Conservation (phyloP, 1,140 invertebrate species). For the Trichonephila clavipes region DNA sequence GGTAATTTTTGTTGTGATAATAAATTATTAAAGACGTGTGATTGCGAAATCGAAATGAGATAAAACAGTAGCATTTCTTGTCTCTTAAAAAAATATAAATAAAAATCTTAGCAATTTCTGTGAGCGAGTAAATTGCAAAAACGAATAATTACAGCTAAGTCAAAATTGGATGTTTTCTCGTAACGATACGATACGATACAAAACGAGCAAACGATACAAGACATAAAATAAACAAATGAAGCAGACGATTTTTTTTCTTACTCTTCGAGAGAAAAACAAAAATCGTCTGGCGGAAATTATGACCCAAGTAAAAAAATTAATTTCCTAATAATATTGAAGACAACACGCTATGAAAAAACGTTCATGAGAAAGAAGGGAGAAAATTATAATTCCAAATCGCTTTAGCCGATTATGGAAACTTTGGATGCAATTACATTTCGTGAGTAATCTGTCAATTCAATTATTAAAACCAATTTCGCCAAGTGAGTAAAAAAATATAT, state of each 20-base stretch:
- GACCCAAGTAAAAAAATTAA: slow-evolving; percentile 34
- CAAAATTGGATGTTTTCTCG: slow-evolving; percentile 15
- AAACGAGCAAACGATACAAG: slow-evolving; percentile 2
- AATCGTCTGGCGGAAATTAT: slow-evolving; percentile 49
- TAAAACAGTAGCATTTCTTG: not conserved
- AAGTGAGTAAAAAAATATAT: slow-evolving; percentile 2
- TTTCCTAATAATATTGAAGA: slow-evolving; percentile 52
- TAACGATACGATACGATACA: not conserved
- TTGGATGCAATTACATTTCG: slow-evolving; percentile 6
- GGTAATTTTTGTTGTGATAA: no score
- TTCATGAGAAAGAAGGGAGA: not conserved
- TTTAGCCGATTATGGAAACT: slow-evolving; percentile 43
- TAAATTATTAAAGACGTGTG: no score
- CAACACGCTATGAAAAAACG: not conserved
- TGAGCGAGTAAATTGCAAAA: not conserved
- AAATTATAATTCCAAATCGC: slow-evolving; percentile 49
- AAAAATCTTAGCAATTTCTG: not conserved
- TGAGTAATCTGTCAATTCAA: slow-evolving; percentile 27
- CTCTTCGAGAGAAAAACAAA: not conserved
- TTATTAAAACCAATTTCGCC: slow-evolving; percentile 39
- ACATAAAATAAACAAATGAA: slow-evolving; percentile 50
- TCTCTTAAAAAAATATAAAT: not conserved
- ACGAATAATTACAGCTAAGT: slow-evolving; percentile 6
- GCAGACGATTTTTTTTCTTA: slow-evolving; percentile 22
- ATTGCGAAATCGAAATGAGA: not conserved